A percentile compares a stretch with the other conserved stretches of the same genome.
Evolutionary conservation across 2,113 vertebrate genomes (phyloP).

Genomic region (Sylvilagus bachmani): DNA sequence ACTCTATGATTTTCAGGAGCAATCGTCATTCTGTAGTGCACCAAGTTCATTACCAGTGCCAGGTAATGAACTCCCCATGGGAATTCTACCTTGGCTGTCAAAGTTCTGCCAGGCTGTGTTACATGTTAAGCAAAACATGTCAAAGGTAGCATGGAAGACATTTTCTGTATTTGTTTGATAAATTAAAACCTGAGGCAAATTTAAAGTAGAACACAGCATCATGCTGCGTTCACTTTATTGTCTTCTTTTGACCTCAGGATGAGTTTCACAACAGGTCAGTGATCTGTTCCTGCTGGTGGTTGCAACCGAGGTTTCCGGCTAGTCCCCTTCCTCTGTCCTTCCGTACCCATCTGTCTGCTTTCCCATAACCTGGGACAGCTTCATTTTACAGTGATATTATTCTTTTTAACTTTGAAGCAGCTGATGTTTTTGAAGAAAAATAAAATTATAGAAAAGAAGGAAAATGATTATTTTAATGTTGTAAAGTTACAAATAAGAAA

Average conservation of each 20-base stretch:
- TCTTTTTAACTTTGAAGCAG: neutral
- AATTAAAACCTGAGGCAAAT: constrained; percentile 66
- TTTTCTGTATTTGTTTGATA: constrained; percentile 17
- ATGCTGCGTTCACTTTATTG: constrained; percentile 25
- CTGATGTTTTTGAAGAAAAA: neutral
- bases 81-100: neutral
- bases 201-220: constrained; percentile 28
- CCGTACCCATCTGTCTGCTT: neutral
- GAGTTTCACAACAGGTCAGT: constrained; percentile 3
- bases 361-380: neutral
- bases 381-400: neutral
- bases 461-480: neutral
- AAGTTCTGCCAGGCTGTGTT: neutral
- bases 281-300: neutral
- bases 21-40: neutral
- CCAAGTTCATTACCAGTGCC: neutral
- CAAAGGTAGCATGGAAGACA: neutral
- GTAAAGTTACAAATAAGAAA: neutral
- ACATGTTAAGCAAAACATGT: constrained; percentile 19
- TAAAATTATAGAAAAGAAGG: neutral
- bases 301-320: neutral
- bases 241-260: constrained; percentile 51
- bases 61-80: neutral
- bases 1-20: neutral
- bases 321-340: neutral